Evolutionary conservation across 2,888 invertebrate species (phyloP), one percentile per base, ranked within the genome.

Genomic region (Trypoxylon attenuatum): DNA sequence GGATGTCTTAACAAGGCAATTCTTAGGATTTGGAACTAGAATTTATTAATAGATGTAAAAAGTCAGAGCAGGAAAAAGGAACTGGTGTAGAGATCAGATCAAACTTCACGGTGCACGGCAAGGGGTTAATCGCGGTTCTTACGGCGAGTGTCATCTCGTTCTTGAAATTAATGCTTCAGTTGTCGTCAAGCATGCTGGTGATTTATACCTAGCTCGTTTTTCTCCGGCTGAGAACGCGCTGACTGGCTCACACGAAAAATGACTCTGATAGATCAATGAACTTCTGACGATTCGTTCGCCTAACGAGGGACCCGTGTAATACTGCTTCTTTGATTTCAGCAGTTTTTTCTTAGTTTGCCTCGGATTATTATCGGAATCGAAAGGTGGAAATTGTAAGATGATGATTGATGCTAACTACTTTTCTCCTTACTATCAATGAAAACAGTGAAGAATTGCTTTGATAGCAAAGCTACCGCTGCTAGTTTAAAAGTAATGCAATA

Each of bases 71-170:
- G 33, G 33, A 33, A 13, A 33, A n/a, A 23, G 42, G 22, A 21
- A 10, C 19, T n/a, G 21, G 10, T 33, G 33, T n/a, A n/a, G n/a
- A 13, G 10, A 33, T 33, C 33, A 13, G 33, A 58, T 49, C 19
- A 16, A 61, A 2, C 22, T 13, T 21, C 41, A 42, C 43, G 56
- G 56, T 19, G 38, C n/a, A 33, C 47, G 22, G 33, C 13, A 41
- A 51, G 19, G 52, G 64, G 56, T 66, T 53, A 64, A 64, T 53
- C 38, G 43, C 52, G 64, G 38, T 53, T 27, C 49, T 50, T 54
- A 50, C 43, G n/a, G n/a, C n/a, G 57, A 46, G 42, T 46, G 65
- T 58, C 53, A 22, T 66, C 50, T 58, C 50, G 58, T 58, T 66
- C 65, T 66, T 58, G 53, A 54, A 58, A 54, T 66, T 58, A 58